Conservation (phyloP, 2,113 vertebrate genomes). For the Himantopus leucocephalus region DNA sequence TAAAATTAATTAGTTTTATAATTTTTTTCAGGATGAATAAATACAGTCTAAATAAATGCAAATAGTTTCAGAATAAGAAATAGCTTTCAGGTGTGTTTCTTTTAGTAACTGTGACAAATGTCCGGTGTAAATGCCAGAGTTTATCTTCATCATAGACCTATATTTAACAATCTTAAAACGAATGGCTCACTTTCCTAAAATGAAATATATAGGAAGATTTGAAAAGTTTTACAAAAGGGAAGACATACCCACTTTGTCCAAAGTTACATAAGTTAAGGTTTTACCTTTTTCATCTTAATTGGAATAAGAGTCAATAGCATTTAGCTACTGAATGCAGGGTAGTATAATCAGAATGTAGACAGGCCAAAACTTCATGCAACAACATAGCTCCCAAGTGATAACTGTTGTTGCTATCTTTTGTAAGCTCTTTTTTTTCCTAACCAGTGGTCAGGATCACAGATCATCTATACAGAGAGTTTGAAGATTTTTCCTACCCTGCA, state of each 20-base stretch:
- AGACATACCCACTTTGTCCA: neutral
- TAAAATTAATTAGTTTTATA: neutral
- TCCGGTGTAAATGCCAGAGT: neutral
- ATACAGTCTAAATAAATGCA: neutral
- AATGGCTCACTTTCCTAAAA: neutral
- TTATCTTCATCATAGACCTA: neutral
- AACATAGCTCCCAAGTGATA: neutral
- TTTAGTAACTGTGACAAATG: neutral
- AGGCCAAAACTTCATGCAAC: neutral
- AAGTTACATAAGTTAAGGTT: neutral
- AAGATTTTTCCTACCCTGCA: neutral
- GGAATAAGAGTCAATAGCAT: neutral
- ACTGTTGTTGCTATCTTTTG: neutral
- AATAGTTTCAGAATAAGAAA: neutral
- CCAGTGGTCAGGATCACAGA: neutral
- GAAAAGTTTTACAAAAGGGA: neutral
- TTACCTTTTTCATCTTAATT: neutral
- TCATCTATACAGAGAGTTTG: neutral
- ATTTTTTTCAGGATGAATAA: neutral
- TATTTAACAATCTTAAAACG: neutral
- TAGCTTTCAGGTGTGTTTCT: neutral
- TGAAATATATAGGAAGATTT: neutral
- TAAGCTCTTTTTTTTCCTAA: neutral
- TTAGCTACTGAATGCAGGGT: neutral
- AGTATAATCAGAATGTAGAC: neutral